These are phyloP conservation scores for Hirtodrosophila alboralis DNA, from an alignment of 2,888 invertebrate genomes.

Conservation along the genomic window DNA sequence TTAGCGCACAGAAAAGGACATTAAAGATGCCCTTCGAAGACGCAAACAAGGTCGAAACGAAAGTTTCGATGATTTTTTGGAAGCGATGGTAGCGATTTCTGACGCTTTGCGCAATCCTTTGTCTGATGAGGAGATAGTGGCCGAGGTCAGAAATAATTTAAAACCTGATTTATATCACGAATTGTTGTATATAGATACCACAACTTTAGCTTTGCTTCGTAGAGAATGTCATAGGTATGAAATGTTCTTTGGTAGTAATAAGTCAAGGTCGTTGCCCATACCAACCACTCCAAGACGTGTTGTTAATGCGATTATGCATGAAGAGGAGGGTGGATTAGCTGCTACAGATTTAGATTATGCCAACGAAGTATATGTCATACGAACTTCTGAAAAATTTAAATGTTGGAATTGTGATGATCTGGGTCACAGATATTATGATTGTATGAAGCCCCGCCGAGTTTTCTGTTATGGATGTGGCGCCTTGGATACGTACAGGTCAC, in stretches of 20 bases:
- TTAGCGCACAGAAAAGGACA: constrained; percentile 2
- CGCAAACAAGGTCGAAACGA: constrained; percentile 4
- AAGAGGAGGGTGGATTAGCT: not conserved
- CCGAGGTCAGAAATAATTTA: constrained; percentile 1
- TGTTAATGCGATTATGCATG: not conserved
- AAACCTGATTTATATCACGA: constrained; percentile 2
- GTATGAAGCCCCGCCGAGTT: not conserved
- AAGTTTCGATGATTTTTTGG: constrained; percentile 2
- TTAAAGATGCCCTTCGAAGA: constrained; percentile 1
- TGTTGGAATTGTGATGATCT: not conserved
- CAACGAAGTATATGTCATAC: not conserved
- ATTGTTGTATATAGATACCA: not conserved
- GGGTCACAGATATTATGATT: not conserved
- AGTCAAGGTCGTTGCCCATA: too few species aligned
- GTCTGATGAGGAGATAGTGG: constrained; percentile 1
- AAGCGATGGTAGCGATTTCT: not conserved
- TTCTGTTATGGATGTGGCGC: not conserved
- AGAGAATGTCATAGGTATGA: not conserved
- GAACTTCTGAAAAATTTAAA: not conserved
- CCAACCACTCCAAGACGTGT: too few species aligned
- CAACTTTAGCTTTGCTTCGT: not conserved
- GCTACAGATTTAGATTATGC: not conserved
- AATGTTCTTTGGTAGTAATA: too few species aligned
- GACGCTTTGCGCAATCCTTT: constrained; percentile 2
- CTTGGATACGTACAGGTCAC: not conserved